Evolutionary conservation across 2,888 invertebrate genomes (phyloP).

Genomic region (Amphipoea oculea): DNA sequence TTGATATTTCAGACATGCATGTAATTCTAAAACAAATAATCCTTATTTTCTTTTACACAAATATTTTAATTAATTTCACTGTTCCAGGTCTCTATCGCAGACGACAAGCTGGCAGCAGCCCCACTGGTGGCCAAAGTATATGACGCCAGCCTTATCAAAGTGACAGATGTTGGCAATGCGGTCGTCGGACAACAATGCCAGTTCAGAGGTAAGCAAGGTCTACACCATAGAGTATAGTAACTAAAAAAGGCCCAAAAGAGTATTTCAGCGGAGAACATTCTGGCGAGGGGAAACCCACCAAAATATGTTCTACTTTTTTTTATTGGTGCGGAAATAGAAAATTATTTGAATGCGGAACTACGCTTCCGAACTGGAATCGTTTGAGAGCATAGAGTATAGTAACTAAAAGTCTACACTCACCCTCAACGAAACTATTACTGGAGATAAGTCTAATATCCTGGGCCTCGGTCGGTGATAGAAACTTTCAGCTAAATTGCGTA

Average conservation of each 20-base stretch:
- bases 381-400: too few species aligned
- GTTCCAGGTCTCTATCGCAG: constrained; percentile 93
- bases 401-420: too few species aligned
- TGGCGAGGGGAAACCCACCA: constrained; percentile 38
- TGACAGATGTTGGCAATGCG: constrained; percentile 98
- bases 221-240: too few species aligned
- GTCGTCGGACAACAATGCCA: constrained; percentile 98
- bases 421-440: neutral
- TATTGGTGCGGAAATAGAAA: constrained; percentile 63
- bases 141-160: constrained; percentile 97
- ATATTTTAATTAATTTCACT: constrained; percentile 10
- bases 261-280: constrained; percentile 47
- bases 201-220: constrained; percentile 94
- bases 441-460: neutral
- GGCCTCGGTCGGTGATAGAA: neutral
- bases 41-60: neutral
- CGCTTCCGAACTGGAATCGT: constrained; percentile 63
- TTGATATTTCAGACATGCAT: neutral
- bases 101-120: constrained; percentile 96
- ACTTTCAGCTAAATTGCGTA: neutral
- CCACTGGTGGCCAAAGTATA: constrained; percentile 98
- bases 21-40: neutral
- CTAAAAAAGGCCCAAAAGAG: constrained; percentile 46
- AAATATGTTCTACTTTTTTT: constrained; percentile 63
- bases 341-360: constrained; percentile 66